phyloP scores from a whole-genome alignment of 2,888 invertebrate species.

The Nemurella pictetii region DNA sequence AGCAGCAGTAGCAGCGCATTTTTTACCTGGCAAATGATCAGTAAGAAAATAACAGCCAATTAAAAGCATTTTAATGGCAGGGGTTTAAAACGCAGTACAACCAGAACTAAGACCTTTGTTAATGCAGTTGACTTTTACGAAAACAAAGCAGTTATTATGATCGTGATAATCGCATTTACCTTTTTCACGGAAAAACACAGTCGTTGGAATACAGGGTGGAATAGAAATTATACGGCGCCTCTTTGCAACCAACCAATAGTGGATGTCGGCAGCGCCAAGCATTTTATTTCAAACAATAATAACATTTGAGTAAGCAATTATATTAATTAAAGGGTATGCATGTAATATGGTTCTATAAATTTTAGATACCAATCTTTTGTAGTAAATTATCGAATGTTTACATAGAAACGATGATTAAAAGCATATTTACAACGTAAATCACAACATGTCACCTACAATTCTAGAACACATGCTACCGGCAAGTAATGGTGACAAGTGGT shows the following conservation, averaged over 20 bases:
- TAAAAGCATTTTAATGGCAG: neutral
- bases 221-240: neutral
- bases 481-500: no score
- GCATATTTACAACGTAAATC: no score
- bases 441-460: no score
- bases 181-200: neutral
- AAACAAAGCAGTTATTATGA: neutral
- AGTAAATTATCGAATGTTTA: no score
- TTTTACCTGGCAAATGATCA: conserved; percentile 5
- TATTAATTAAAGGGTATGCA: neutral
- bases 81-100: neutral
- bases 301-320: neutral
- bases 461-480: no score
- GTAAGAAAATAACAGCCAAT: neutral
- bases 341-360: no score
- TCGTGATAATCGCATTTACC: neutral
- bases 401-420: no score
- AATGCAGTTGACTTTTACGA: neutral
- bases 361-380: no score
- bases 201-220: neutral
- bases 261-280: neutral
- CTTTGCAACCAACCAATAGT: neutral
- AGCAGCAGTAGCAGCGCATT: no score
- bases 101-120: neutral
- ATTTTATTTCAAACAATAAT: neutral